Percentiles rank a stretch among this genome's conserved stretches.
Evolutionary conservation across 2,797 vertebrate species (phyloP).

Genomic region (Hephaestus fuliginosus): DNA sequence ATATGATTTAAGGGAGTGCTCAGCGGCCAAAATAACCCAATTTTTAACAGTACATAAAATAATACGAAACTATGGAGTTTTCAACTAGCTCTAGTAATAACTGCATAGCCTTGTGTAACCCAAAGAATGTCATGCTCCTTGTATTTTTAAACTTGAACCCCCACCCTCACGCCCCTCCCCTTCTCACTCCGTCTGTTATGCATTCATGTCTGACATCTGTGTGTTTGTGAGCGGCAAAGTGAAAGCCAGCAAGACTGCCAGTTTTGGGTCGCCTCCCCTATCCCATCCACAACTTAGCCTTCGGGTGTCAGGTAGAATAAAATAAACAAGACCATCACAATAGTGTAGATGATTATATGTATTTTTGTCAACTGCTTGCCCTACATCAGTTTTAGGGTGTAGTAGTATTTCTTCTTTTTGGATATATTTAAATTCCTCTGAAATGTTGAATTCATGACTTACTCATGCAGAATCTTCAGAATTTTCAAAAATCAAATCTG

Average conservation of each 20-base stretch:
- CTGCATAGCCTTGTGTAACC: constrained; percentile 34
- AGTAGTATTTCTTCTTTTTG: neutral
- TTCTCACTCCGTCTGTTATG: constrained; percentile 74
- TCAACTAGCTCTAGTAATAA: neutral
- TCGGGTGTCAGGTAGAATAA: constrained; percentile 49
- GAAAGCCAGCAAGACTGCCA: constrained; percentile 70
- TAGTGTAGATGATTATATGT: constrained; percentile 12
- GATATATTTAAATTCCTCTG: neutral
- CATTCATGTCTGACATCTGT: constrained; percentile 86
- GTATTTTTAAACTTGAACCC: constrained; percentile 81
- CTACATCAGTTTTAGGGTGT: neutral
- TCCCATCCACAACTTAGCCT: constrained; percentile 27
- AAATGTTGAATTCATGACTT: neutral
- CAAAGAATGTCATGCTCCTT: constrained; percentile 62
- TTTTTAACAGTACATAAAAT: neutral
- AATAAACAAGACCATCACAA: constrained; percentile 18
- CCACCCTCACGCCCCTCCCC: constrained; percentile 49
- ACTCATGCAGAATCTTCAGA: neutral
- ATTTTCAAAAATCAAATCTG: neutral
- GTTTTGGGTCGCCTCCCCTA: constrained; percentile 58
- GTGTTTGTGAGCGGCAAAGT: constrained; percentile 75
- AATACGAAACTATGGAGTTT: neutral
- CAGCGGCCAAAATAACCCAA: neutral
- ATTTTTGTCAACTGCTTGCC: neutral
- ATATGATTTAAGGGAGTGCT: neutral